Base-by-base conservation (phyloP, 2,888 invertebrate genomes). In the Ichneumoninae sp. region DNA sequence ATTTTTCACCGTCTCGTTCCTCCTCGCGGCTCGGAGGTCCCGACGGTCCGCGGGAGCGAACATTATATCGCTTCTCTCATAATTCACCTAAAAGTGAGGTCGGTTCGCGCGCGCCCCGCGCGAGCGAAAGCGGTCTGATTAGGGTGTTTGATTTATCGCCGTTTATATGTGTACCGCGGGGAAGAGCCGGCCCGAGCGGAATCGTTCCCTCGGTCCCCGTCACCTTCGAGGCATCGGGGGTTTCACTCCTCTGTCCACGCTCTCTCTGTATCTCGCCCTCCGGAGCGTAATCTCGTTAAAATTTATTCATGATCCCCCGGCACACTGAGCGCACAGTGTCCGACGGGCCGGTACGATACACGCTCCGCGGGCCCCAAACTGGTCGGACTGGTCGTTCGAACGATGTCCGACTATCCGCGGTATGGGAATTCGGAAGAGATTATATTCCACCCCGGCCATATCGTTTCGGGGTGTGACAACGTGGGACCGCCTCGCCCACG, bases 61-160 rank as follows among this genome's bases (percentile, higher is more conserved):
- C 74, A 86, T 87, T 87, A 86, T 83, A 85, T 81, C 80, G 78
- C 13, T 79, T 68, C 63, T 75, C 87, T 88, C 88, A 88, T 91
- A 91, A 91, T 88, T 91, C 91, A 89, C 88, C 89, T 84, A 88
- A 90, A 91, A 88, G 89, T 88, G 88, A 88, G 87, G 85, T 86
- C 88, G 91, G 71, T 81, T 75, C 66, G 74, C 70, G 70, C 70
- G 44, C 40, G 8, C 33, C 33, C 13, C 33, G 26, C 44, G 54
- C 78, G 47, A 81, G 73, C 88, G 91, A 91, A 75, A 91, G 89
- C 90, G 86, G 89, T 88, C 91, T 91, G 91, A 91, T 91, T 91
- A 91, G 90, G 87, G 86, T 74, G 63, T 84, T 88, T 91, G 91
- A 91, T 91, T 91, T 91, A 91, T 91, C 88, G 83, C 80, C 87